These are phyloP conservation scores for Aphidius ervi DNA, from an alignment of 1,140 invertebrate species.

Conservation along the genomic window DNA sequence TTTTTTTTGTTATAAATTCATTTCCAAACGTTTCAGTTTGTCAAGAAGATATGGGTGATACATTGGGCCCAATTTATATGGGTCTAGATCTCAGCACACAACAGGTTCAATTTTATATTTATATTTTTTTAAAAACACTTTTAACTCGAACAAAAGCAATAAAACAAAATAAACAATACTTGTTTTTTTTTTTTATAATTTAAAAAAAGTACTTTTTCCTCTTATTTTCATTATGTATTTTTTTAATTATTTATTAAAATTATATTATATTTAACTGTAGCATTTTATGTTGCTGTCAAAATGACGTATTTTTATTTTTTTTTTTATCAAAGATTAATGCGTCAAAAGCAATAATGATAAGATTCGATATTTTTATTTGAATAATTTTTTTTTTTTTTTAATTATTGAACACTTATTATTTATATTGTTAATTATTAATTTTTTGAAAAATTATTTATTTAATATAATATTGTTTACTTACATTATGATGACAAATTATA, in stretches of 20 bases:
- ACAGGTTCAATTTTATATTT: conserved; percentile 57
- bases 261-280: no score
- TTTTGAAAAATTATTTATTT: no score
- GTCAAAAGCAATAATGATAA: no score
- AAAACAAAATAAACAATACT: conserved; percentile 1
- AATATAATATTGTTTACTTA: no score
- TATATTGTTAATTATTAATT: no score
- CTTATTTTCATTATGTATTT: neutral
- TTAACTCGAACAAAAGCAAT: neutral
- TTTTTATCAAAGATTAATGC: no score
- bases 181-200: neutral
- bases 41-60: conserved; percentile 30
- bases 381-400: no score
- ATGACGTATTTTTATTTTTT: no score
- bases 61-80: conserved; percentile 55
- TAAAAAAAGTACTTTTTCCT: neutral
- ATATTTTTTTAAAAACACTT: conserved; percentile 5
- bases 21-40: conserved; percentile 24
- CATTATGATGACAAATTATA: neutral
- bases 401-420: no score
- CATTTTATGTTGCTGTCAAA: no score
- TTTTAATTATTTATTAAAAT: neutral
- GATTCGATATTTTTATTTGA: no score
- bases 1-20: conserved; percentile 2
- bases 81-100: conserved; percentile 80